Conservation (phyloP, 2,888 invertebrate species). For the Synergus umbraculus region DNA sequence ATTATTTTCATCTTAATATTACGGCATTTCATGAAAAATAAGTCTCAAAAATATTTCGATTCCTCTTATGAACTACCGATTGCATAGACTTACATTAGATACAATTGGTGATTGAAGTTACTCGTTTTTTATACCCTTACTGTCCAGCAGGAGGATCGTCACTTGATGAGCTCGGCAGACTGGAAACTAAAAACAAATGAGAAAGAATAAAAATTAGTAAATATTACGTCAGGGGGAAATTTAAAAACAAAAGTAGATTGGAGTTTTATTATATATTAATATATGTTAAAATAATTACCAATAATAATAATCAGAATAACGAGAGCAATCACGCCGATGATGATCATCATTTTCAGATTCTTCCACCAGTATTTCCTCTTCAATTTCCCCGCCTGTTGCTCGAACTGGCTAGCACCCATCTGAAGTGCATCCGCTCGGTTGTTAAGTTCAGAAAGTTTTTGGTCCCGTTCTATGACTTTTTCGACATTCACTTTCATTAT, state of each 20-base stretch:
- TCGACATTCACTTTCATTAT: slow-evolving; percentile 98
- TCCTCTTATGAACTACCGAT: background rate
- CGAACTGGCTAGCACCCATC: slow-evolving; percentile 96
- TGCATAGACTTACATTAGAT: slow-evolving; percentile 25
- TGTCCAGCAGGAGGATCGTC: slow-evolving; percentile 6
- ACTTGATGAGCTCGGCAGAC: slow-evolving; percentile 58
- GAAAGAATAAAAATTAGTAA: background rate
- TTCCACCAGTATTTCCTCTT: slow-evolving; percentile 99
- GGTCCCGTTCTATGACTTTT: slow-evolving; percentile 96
- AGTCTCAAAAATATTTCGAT: slow-evolving; percentile 36
- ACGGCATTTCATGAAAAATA: slow-evolving; percentile 19
- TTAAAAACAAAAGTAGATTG: background rate
- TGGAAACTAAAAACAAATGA: slow-evolving; percentile 58
- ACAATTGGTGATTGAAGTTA: slow-evolving; percentile 8
- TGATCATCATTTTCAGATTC: slow-evolving; percentile 97
- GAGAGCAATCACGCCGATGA: slow-evolving; percentile 90
- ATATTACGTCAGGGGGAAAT: slow-evolving; percentile 1
- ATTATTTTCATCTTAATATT: background rate
- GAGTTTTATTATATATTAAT: background rate
- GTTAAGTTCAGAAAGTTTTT: slow-evolving; percentile 95
- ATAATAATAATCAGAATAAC: slow-evolving; percentile 91
- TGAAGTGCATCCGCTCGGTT: slow-evolving; percentile 97
- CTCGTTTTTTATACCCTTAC: slow-evolving; percentile 42
- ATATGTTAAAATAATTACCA: slow-evolving; percentile 82
- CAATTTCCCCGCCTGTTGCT: slow-evolving; percentile 97